Evolutionary conservation across 2,113 vertebrate genomes (phyloP), one percentile per base, ranked within the genome.

Genomic region (Cariama cristata): DNA sequence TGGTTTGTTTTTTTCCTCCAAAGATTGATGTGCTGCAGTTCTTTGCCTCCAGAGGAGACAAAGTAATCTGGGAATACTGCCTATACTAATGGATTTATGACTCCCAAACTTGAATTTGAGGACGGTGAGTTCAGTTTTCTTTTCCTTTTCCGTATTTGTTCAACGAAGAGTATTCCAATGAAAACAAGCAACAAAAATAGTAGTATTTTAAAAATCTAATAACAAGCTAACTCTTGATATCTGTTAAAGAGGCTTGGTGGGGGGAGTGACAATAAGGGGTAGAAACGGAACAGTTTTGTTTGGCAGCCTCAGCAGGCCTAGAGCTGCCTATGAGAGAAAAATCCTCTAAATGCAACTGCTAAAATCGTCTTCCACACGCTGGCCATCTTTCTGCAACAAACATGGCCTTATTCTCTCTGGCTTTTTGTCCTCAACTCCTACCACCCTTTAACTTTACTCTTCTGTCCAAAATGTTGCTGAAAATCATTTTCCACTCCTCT

Each of bases 81-180:
- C 73, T 93, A 32, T 56, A 87, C 52, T 81, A 87, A 74, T 33
- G n/a, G 56, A 93, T 91, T 94, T 96, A 74, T 85, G 75, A 91
- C 52, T 93, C 44, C 49, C 42, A 63, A 81, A 87, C 77, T 79
- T 81, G 56, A 93, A 75, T 93, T 89, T 74, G 69, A 96, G 71
- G 81, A 68, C 71, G 74, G 18, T 68, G 60, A 74, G 52, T 96
- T 84, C 26, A 63, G 59, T 80, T 84, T 92, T 83, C 40, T 86
- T 91, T 88, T 95, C 44, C 22, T 60, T 95, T 88, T 81, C 86
- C 26, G 4, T 38, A 71, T 55, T 73, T 84, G 45, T 92, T 92
- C 3, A 15, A 74, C 42, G 44, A 88, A 92, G 58, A 86, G 15
- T 62, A 88, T 77, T 91, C 89, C 91, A 97, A 50, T 56, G 30